Evolutionary conservation across 2,888 invertebrate genomes (phyloP).

Genomic region (Podotricha telesiphe): DNA sequence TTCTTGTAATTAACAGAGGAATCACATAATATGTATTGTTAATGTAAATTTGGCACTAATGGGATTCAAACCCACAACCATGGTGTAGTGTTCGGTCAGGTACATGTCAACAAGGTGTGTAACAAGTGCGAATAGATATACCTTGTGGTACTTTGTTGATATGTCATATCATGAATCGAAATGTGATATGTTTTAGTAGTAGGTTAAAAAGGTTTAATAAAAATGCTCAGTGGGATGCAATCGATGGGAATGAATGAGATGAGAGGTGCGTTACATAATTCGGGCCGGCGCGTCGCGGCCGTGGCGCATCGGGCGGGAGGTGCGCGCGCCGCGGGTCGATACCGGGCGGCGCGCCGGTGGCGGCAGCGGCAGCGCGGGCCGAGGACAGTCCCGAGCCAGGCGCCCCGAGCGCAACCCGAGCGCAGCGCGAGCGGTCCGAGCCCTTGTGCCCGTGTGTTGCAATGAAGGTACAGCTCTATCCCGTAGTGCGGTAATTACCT

Average conservation of each 20-base stretch:
- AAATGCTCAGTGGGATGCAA: slow-evolving; percentile 11
- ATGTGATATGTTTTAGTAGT: background rate
- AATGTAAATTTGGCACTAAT: too few species aligned
- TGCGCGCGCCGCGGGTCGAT: slow-evolving; percentile 55
- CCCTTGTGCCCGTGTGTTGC: slow-evolving; percentile 64
- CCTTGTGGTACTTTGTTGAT: background rate
- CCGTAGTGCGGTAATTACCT: slow-evolving; percentile 75
- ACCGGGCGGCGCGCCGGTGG: slow-evolving; percentile 49
- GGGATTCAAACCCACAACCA: too few species aligned
- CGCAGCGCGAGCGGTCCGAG: slow-evolving; percentile 44
- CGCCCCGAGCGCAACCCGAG: slow-evolving; percentile 49
- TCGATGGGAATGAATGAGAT: slow-evolving; percentile 27
- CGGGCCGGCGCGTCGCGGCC: slow-evolving; percentile 37
- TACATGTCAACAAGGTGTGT: too few species aligned
- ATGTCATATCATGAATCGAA: background rate
- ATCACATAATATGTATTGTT: too few species aligned
- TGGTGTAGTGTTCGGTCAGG: too few species aligned
- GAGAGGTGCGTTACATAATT: slow-evolving; percentile 43
- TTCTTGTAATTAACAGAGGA: too few species aligned
- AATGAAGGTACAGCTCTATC: slow-evolving; percentile 77
- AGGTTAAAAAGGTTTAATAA: background rate
- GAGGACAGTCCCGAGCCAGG: slow-evolving; percentile 49
- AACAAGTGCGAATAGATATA: too few species aligned
- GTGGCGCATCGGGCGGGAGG: slow-evolving; percentile 22
- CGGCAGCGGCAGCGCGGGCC: slow-evolving; percentile 50